Evolutionary conservation across 2,113 vertebrate genomes (phyloP), one percentile per base, ranked within the genome.

Genomic region (Smithornis capensis): DNA sequence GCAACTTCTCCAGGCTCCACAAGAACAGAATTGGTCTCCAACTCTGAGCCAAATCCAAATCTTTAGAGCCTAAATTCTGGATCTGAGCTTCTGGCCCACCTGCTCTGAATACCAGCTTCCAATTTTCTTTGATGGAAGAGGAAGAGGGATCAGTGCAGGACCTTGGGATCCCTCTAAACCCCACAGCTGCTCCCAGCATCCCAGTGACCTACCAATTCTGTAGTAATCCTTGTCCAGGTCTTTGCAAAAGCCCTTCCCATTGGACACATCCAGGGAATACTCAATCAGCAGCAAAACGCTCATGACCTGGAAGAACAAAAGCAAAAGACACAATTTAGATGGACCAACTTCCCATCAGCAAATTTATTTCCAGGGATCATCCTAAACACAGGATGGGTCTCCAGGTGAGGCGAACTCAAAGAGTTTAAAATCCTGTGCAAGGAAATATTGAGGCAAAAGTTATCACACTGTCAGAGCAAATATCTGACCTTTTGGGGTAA

Each of bases 221-320:
- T 97, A 97, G 71, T 96, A 98, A 59, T 96, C 89, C 5, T 69
- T 95, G 91, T 62, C 88, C 19, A 96, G 92, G 75, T 96, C 83
- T 60, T 89, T 96, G 89, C 97, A 98, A 76, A 96, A 96, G 18
- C 92, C 81, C 70, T 95, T 98, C 76, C 97, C 94, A 0, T 84
- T 97, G 2, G 88, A 86, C 88, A 98, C 97, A 67, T 98, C 97
- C 95, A 98, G 86, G 3, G 97, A 87, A n/a, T 98, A 97, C 57
- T 98, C 97, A 0, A 97, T 95, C 56, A 98, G 87, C 87, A 98
- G 80, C 94, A 98, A 25, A 70, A 98, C 0, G 0, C 97, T 98
- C 96, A 98, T 95, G 71, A 98, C 94, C 98, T 98, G 56, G n/a
- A 49, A 89, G 27, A 19, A 47, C 23, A 92, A 80, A 86, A 80